A percentile compares a stretch with the other conserved stretches of the same genome.
These are phyloP conservation scores for Pseudococcus viburni DNA, from an alignment of 2,888 invertebrate species.

Conservation along the genomic window DNA sequence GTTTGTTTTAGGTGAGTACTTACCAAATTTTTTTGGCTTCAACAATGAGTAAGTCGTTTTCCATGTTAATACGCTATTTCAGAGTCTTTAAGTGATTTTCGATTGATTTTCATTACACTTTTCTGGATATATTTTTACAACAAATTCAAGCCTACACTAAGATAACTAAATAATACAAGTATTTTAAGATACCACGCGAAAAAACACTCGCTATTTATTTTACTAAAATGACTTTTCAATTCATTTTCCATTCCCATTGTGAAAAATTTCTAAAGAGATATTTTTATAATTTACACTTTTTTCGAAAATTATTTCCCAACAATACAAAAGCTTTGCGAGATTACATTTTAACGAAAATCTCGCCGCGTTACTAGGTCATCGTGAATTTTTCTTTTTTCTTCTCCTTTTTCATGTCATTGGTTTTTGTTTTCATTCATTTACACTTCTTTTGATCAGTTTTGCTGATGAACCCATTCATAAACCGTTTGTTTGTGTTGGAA, in stretches of 20 bases:
- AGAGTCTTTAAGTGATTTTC: too few relatives aligned
- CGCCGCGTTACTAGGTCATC: constrained; percentile 24
- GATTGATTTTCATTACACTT: too few relatives aligned
- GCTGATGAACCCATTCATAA: constrained; percentile 8
- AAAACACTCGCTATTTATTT: background rate
- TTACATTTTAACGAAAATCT: constrained; percentile 29
- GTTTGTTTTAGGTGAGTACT: too few relatives aligned
- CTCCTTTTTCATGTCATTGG: background rate
- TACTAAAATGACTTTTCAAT: constrained; percentile 21
- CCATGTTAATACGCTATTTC: too few relatives aligned
- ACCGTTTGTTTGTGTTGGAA: background rate
- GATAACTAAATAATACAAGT: too few relatives aligned
- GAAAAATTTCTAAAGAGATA: background rate
- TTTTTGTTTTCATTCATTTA: constrained; percentile 4
- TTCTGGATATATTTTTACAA: too few relatives aligned
- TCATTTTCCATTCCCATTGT: background rate
- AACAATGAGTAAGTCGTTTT: too few relatives aligned
- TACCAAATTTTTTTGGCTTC: too few relatives aligned
- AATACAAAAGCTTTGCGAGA: constrained; percentile 36
- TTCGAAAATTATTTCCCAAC: background rate
- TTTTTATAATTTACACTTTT: constrained; percentile 30
- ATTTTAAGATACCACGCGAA: background rate
- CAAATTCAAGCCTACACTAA: too few relatives aligned
- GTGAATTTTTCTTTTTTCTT: constrained; percentile 24
- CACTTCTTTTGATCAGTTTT: constrained; percentile 21